Evolutionary conservation across 1,140 invertebrate species (phyloP).

Genomic region (Pseudomyrmex gracilis): DNA sequence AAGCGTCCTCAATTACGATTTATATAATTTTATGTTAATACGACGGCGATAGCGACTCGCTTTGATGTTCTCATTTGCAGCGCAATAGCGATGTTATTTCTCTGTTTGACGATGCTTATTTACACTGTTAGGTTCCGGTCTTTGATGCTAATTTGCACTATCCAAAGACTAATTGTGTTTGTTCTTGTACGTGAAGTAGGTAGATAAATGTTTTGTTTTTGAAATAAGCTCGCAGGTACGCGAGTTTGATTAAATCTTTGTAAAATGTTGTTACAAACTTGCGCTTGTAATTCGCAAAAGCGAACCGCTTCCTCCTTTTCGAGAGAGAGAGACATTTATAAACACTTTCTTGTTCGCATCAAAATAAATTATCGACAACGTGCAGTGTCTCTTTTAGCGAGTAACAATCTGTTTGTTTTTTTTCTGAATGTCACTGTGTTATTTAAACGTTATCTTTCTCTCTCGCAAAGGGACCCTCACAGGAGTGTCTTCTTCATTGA

Average conservation of each 20-base stretch:
- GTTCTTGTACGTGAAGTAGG: neutral
- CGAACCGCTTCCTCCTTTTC: neutral
- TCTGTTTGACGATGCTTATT: conserved; percentile 37
- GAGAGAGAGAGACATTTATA: neutral
- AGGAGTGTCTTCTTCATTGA: neutral
- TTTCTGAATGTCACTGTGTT: conserved; percentile 18
- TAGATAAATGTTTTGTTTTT: neutral
- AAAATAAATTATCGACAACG: conserved; percentile 6
- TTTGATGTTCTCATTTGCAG: conserved; percentile 15
- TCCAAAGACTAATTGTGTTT: conserved; percentile 52
- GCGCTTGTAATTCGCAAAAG: neutral
- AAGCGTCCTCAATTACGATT: conserved; percentile 66
- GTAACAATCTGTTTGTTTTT: neutral
- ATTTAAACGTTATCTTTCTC: conserved; percentile 28
- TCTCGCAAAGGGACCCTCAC: neutral
- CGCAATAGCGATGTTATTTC: neutral
- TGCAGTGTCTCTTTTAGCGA: conserved; percentile 8
- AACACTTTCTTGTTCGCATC: neutral
- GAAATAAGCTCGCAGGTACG: neutral
- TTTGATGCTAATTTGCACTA: conserved; percentile 18
- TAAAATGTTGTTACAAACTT: conserved; percentile 8
- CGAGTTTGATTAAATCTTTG: neutral
- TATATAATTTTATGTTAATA: conserved; percentile 59
- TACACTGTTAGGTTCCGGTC: conserved; percentile 32
- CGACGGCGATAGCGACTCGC: conserved; percentile 12